Evolutionary conservation across 2,888 invertebrate genomes (phyloP), one percentile per base, ranked within the genome.

Genomic region (Lasioglossum marginatum): DNA sequence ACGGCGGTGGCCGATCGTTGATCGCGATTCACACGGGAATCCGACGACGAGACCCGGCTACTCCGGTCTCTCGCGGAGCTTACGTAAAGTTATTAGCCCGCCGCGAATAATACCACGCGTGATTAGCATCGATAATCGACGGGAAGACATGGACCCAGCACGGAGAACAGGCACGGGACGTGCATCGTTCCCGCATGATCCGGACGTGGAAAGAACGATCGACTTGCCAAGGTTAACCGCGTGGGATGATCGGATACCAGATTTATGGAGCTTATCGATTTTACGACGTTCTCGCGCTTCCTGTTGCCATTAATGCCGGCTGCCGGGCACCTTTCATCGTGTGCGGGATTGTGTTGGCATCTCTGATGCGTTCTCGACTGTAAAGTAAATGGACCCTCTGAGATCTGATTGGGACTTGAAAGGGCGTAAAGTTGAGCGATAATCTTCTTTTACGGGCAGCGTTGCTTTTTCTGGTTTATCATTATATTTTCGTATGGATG

Each of bases 181-280:
- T 45, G 77, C 48, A 57, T 40, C 52, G 83, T 57, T 57, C 81
- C 70, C 48, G 79, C 63, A 74, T 77, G 83, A 84, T 88, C 85
- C 82, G 87, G 86, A 84, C 85, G 79, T 79, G 80, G 84, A 89
- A 91, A 84, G 87, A 90, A 89, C 86, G 87, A 71, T 86, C 91
- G 90, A 92, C 89, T 90, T 81, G 91, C 77, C 93, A 93, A 93
- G 93, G 93, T 93, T 88, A 92, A 83, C 87, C 86, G 91, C 88
- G 91, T 90, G 88, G 90, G 89, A 87, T 89, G 88, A 83, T 91
- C 87, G 89, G 89, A 81, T 91, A 91, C 92, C 91, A 23, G 34
- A 66, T 34, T 66, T 66, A 34, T 89, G 91, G 91, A 92, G 92
- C 93, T 92, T 87, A 88, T 89, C 90, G 92, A 93, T 92, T 93